A percentile compares a stretch with the other conserved stretches of the same genome.
Evolutionary conservation across 2,113 vertebrate species (phyloP).

Genomic region (Tenebrosternarchus preto): DNA sequence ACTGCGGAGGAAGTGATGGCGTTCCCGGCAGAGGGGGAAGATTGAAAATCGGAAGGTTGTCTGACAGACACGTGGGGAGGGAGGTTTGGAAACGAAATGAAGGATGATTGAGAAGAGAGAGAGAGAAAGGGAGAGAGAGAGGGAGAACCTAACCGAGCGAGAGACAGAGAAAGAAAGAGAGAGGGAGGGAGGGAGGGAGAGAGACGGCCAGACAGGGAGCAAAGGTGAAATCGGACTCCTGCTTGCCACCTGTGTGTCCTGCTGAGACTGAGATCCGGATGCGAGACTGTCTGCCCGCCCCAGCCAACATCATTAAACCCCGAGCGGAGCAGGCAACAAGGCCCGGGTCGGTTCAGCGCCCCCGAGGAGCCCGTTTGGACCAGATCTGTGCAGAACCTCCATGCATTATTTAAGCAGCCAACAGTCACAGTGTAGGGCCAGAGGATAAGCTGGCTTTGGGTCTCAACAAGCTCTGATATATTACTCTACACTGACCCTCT

Average conservation of each 20-base stretch:
- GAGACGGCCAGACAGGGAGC: background rate
- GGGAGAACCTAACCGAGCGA: background rate
- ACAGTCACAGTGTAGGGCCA: slow-evolving; percentile 52
- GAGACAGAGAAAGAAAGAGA: background rate
- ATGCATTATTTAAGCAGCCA: slow-evolving; percentile 73
- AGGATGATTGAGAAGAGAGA: slow-evolving; percentile 24
- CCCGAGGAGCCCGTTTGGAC: slow-evolving; percentile 64
- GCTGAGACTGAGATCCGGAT: slow-evolving; percentile 57
- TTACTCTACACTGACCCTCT: slow-evolving; percentile 48
- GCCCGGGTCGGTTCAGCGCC: slow-evolving; percentile 58
- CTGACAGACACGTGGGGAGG: too few relatives aligned
- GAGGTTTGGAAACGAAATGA: slow-evolving; percentile 9
- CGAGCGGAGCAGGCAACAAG: slow-evolving; percentile 60
- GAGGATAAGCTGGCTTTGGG: background rate
- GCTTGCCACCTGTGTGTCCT: slow-evolving; percentile 60
- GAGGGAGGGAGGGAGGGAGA: background rate
- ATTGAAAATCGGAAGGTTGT: too few relatives aligned
- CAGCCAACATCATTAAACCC: slow-evolving; percentile 71
- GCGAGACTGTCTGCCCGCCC: slow-evolving; percentile 66
- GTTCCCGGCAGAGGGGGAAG: too few relatives aligned
- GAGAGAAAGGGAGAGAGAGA: slow-evolving; percentile 28
- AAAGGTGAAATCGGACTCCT: slow-evolving; percentile 41
- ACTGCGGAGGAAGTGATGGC: too few relatives aligned
- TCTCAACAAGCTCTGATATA: slow-evolving; percentile 53
- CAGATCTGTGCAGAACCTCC: slow-evolving; percentile 68